phyloP scores from a whole-genome alignment of 2,888 invertebrate genomes.

The Amphipyra berbera region DNA sequence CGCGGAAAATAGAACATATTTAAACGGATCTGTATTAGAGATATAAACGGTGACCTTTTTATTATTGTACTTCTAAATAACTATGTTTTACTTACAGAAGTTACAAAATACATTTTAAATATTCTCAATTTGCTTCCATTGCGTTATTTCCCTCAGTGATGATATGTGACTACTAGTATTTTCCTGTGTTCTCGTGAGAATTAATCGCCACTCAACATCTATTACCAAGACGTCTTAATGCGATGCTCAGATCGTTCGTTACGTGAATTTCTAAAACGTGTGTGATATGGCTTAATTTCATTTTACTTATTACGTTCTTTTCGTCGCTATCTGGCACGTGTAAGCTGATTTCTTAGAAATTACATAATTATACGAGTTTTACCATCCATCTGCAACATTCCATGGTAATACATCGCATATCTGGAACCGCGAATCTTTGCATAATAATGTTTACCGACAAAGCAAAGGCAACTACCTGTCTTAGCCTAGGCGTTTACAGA shows the following conservation, averaged over 20 bases:
- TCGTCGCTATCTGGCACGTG: background rate
- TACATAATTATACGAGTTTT: background rate
- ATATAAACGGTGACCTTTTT: too few species aligned
- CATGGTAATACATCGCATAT: too few species aligned
- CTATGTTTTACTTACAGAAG: too few species aligned
- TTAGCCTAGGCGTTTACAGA: too few species aligned
- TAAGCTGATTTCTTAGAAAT: conserved; percentile 1
- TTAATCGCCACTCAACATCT: conserved; percentile 13
- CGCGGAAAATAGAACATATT: background rate
- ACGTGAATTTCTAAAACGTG: conserved; percentile 47
- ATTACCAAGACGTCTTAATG: conserved; percentile 19
- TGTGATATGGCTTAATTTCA: conserved; percentile 15
- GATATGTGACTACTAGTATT: conserved; percentile 23
- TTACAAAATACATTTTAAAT: background rate
- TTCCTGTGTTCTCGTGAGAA: conserved; percentile 23
- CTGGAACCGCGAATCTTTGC: too few species aligned
- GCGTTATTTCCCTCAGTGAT: conserved; percentile 7
- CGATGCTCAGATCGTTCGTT: conserved; percentile 13
- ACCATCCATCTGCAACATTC: too few species aligned
- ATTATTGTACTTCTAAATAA: too few species aligned
- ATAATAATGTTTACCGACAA: too few species aligned
- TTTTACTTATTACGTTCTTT: conserved; percentile 9
- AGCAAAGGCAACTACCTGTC: too few species aligned
- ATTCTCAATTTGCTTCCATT: background rate
- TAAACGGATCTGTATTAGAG: background rate